Evolutionary conservation across 2,113 vertebrate species (phyloP).

Genomic region (Taxidea taxus): DNA sequence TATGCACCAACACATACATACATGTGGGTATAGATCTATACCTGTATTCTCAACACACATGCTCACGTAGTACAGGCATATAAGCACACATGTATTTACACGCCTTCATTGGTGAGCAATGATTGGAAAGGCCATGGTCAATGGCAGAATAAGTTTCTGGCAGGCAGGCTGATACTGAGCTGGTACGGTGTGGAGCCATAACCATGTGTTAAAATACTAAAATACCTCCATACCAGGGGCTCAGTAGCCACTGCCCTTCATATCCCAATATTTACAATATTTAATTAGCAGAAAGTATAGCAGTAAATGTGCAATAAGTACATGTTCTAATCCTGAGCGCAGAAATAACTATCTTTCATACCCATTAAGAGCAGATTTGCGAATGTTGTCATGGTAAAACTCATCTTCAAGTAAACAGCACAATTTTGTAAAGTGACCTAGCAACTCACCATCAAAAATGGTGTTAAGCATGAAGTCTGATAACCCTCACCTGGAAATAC

Average conservation of each 20-base stretch:
- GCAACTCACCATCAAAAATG: neutral
- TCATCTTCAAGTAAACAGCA: neutral
- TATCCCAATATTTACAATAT: neutral
- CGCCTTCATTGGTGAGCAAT: neutral
- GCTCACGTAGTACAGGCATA: too few species aligned
- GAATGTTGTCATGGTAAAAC: neutral
- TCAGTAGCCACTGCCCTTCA: neutral
- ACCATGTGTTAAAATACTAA: neutral
- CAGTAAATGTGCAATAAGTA: neutral
- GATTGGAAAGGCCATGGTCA: neutral
- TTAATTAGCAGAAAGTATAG: neutral
- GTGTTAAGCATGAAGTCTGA: neutral
- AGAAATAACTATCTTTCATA: neutral
- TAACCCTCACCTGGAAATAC: neutral
- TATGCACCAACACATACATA: neutral
- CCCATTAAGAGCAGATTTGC: neutral
- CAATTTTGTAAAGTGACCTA: neutral
- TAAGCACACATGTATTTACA: neutral
- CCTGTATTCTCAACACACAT: neutral
- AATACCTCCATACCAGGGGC: neutral
- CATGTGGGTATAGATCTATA: neutral
- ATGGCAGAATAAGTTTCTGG: neutral
- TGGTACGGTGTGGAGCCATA: neutral
- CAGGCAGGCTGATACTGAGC: neutral
- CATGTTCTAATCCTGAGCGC: neutral